Base-by-base conservation (phyloP, 2,113 vertebrate genomes). In the Urocynchramus pylzowi region DNA sequence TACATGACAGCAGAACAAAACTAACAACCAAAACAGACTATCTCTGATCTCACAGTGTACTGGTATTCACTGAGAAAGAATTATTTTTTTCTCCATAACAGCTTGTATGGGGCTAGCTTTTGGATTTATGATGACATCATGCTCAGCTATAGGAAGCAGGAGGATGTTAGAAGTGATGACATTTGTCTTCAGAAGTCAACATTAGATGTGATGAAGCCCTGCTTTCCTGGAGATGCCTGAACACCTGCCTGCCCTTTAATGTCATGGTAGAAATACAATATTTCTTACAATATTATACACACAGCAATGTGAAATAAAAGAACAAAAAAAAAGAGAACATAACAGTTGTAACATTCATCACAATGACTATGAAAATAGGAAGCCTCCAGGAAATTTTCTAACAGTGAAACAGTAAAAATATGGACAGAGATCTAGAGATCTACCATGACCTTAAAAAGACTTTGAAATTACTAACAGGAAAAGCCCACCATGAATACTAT, bases 131-230 rank as follows among this genome's bases (percentile, higher is more conserved):
- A 37, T 17, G 20, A 54, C 4, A 2, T 59, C 24, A 28, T 31
- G 28, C 17, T 60, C 39, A 60, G 19, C 22, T 50, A 24, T 45
- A 14, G 6, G 22, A 69, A 73, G 16, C 7, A 49, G 31, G 3
- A 71, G 18, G 11, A 47, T 3, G 1, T 74, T 54, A 1, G 1
- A 26, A 56, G 16, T 44, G 10, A 56, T 22, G 10, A 11, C 0
- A 2, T 50, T 74, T 70, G 8, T 42, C 50, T 89, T 47, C 20
- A 14, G 4, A 59, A 76, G 13, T 37, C 1, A 2, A 17, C 4
- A 1, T n/a, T 19, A 24, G 0, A 1, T 0, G 1, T 65, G 37
- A 21, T 8, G 18, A 28, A 67, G 11, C 7, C 15, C 31, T 26
- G 21, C 42, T 80, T 59, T 73, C 28, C 37, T 44, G 39, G 24